Base-by-base conservation (phyloP, 2,113 vertebrate species). In the Poeciliopsis turrubarensis region DNA sequence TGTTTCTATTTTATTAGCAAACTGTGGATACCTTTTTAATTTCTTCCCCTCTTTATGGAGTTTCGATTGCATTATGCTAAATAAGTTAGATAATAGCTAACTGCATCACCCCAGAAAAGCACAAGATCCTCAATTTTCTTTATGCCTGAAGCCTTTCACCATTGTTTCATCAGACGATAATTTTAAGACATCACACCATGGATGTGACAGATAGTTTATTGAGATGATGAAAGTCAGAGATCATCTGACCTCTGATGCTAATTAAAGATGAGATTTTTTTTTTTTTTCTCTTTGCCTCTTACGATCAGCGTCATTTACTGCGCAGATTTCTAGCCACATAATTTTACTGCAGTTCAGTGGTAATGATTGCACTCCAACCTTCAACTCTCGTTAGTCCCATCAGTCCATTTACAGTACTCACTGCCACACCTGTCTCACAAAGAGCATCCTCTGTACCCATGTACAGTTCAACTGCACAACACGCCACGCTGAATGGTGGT, bases 161-260 rank as follows among this genome's bases (percentile, higher is more conserved):
- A 19, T 31, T 14, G 61, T 63, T 19, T 31, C 14, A 63, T 57
- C 8, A 57, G 22, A 57, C 22, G 10, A n/a, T 32, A 30, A 63
- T 22, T 6, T 63, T 12, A 31, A 32, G 61, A 31, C 17, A 17
- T 63, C 61, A 31, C 61, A 31, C 17, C 11, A 11, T 51, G 67
- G 26, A 68, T 60, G 57, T 83, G 89, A 87, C 72, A 64, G 79
- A 89, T 84, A 83, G 86, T 76, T 72, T 87, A 61, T 44, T 71
- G 74, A 87, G 79, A 81, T 68, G 78, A 60, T 67, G 89, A 89
- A 86, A 51, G 86, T 74, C 80, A 81, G 80, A 84, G 79, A 86
- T 89, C 82, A 83, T 80, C 63, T 83, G 83, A 90, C 84, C 89
- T 69, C 77, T 44, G 22, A 27, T 4, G 30, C 80, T 89, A 92